These are phyloP conservation scores for Callosobruchus maculatus DNA, from an alignment of 2,888 invertebrate genomes.

Conservation along the genomic window DNA sequence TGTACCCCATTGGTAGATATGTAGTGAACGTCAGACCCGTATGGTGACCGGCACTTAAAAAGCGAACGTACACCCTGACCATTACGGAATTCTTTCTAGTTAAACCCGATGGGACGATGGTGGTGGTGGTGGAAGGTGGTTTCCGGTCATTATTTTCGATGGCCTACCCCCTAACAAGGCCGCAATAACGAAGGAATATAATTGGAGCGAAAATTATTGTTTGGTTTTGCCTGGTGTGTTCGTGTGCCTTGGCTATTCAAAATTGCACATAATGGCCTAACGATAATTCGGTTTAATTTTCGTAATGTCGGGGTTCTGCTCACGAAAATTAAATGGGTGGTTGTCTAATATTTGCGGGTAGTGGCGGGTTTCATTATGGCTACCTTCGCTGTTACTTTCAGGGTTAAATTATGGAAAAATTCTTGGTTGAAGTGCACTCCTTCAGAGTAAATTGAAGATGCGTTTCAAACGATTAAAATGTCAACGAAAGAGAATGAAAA, in stretches of 20 bases:
- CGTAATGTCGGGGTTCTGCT: not conserved
- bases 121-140: constrained; percentile 17
- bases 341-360: not conserved
- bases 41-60: not conserved
- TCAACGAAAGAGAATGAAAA: too few relatives aligned
- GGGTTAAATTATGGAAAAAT: too few relatives aligned
- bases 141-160: constrained; percentile 35
- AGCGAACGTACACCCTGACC: not conserved
- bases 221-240: constrained; percentile 9
- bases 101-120: not conserved
- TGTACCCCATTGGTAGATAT: too few relatives aligned
- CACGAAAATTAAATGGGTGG: not conserved
- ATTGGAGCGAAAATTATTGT: constrained; percentile 35
- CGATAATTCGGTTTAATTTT: not conserved
- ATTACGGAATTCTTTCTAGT: not conserved
- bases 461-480: too few relatives aligned
- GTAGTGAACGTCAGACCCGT: not conserved
- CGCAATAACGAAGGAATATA: constrained; percentile 37
- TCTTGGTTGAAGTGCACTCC: too few relatives aligned
- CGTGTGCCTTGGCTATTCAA: not conserved
- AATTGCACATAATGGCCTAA: not conserved
- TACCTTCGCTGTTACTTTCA: too few relatives aligned
- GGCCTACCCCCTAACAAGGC: constrained; percentile 35
- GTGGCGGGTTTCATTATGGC: too few relatives aligned
- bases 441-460: too few relatives aligned